Evolutionary conservation across 2,888 invertebrate genomes (phyloP).

Genomic region (Netelia inedita): DNA sequence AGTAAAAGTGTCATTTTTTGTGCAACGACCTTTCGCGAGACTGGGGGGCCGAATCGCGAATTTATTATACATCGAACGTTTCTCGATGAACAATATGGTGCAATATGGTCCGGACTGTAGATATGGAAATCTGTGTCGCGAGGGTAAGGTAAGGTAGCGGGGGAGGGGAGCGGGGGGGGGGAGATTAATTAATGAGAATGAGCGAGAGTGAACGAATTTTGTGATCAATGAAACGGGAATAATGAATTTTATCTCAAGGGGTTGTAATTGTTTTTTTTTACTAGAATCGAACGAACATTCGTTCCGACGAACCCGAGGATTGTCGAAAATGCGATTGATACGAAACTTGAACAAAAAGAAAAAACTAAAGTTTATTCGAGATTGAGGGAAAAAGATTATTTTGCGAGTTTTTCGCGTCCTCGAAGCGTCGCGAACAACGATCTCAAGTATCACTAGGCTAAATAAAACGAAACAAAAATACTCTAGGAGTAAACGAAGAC

Average conservation of each 20-base stretch:
- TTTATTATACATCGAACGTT: neutral
- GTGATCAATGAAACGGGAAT: neutral
- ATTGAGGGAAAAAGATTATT: neutral
- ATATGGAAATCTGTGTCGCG: slow-evolving; percentile 7
- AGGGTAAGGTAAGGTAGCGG: neutral
- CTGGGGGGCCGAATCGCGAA: neutral
- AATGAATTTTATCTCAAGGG: neutral
- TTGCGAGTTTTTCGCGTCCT: slow-evolving; percentile 14
- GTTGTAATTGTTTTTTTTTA: neutral
- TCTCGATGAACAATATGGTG: slow-evolving; percentile 40
- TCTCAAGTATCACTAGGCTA: slow-evolving; percentile 76
- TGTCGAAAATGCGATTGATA: no score
- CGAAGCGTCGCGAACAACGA: slow-evolving; percentile 53
- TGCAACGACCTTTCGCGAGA: slow-evolving; percentile 29
- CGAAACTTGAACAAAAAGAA: no score
- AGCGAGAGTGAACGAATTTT: neutral
- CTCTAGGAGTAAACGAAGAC: slow-evolving; percentile 45
- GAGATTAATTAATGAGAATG: slow-evolving; percentile 15
- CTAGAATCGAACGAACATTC: neutral
- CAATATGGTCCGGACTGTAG: slow-evolving; percentile 43
- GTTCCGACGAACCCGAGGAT: neutral
- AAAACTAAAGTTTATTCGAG: no score
- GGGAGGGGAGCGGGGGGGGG: neutral
- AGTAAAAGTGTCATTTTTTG: slow-evolving; percentile 24
- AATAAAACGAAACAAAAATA: slow-evolving; percentile 58